Conservation (phyloP, 2,888 invertebrate genomes). For the Beris chalybata region DNA sequence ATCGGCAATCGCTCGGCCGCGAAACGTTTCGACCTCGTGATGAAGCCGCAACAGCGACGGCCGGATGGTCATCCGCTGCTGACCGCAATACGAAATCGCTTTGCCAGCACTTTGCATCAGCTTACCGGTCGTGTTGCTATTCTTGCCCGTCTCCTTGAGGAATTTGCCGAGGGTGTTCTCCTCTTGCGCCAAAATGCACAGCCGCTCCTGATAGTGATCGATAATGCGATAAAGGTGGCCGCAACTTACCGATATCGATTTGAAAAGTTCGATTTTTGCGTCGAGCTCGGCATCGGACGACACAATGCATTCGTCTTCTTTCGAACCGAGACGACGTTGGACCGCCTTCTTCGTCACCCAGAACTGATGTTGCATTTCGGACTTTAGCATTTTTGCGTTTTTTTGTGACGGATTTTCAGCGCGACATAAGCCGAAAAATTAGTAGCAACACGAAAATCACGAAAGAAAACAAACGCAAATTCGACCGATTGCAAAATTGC, state of each 20-base stretch:
- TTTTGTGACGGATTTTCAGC: not conserved
- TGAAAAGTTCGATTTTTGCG: slow-evolving; percentile 91
- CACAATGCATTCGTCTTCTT: slow-evolving; percentile 91
- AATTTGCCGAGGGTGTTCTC: slow-evolving; percentile 94
- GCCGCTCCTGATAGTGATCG: slow-evolving; percentile 90
- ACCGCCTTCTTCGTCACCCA: slow-evolving; percentile 98
- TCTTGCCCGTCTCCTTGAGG: slow-evolving; percentile 89
- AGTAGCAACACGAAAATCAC: not conserved
- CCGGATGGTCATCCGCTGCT: slow-evolving; percentile 85
- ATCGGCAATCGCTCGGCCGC: slow-evolving; percentile 90
- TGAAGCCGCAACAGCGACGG: slow-evolving; percentile 85
- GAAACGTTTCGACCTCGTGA: slow-evolving; percentile 89
- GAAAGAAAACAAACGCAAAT: slow-evolving; percentile 11
- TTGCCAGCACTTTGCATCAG: slow-evolving; percentile 83
- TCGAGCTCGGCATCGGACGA: slow-evolving; percentile 96
- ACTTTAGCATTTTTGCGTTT: slow-evolving; percentile 49
- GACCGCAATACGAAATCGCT: slow-evolving; percentile 85
- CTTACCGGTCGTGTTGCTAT: slow-evolving; percentile 82
- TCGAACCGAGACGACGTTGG: slow-evolving; percentile 88
- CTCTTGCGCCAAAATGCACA: slow-evolving; percentile 92
- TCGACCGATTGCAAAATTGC: slow-evolving; percentile 15
- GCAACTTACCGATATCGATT: slow-evolving; percentile 90
- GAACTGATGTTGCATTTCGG: slow-evolving; percentile 89
- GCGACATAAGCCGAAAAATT: slow-evolving; percentile 2
- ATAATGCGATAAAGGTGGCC: slow-evolving; percentile 83